Evolutionary conservation across 2,113 vertebrate genomes (phyloP).

Genomic region (Tricholaema leucomelas): DNA sequence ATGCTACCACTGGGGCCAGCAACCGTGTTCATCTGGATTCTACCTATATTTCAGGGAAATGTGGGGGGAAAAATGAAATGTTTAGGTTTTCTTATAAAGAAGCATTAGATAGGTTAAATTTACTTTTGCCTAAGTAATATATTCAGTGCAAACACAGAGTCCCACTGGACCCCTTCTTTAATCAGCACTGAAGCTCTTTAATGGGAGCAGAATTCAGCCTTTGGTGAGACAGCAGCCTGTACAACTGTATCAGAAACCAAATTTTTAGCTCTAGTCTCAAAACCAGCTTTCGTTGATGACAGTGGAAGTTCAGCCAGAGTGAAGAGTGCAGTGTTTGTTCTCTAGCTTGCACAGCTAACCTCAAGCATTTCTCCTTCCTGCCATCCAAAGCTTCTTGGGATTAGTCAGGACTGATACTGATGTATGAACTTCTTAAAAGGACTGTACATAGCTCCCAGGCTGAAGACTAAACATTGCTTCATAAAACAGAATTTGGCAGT

Average conservation of each 20-base stretch:
- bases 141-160: not conserved
- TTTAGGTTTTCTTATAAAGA: not conserved
- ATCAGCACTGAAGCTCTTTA: not conserved
- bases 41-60: not conserved
- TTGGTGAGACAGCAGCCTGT: not conserved
- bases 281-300: not conserved
- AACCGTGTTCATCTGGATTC: not conserved
- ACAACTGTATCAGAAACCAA: not conserved
- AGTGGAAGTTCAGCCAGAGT: not conserved
- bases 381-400: slow-evolving; percentile 28
- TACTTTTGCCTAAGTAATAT: not conserved
- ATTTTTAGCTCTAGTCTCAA: not conserved
- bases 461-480: slow-evolving; percentile 66
- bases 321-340: not conserved
- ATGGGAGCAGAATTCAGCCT: not conserved
- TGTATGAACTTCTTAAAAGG: slow-evolving; percentile 58
- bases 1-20: not conserved
- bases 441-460: slow-evolving; percentile 49
- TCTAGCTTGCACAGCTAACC: slow-evolving; percentile 3
- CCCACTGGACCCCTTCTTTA: not conserved
- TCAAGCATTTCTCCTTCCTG: slow-evolving; percentile 22
- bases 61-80: not conserved
- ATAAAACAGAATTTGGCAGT: slow-evolving; percentile 65
- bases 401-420: slow-evolving; percentile 40
- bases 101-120: not conserved